These are phyloP conservation scores for Enteromius afrohamiltoni DNA, from an alignment of 2,797 vertebrate genomes.

Conservation along the genomic window DNA sequence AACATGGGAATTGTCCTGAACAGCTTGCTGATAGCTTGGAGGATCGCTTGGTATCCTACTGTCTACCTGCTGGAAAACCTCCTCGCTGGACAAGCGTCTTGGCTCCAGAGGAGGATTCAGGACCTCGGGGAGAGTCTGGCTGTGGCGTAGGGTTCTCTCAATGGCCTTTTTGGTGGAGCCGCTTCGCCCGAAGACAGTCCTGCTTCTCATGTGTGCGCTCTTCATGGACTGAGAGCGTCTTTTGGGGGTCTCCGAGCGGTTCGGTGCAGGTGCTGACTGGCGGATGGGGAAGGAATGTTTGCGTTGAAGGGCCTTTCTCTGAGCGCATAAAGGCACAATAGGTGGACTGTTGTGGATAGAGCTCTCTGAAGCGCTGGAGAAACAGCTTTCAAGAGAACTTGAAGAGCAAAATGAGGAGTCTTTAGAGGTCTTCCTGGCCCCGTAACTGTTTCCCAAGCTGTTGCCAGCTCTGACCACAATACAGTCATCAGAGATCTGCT, in stretches of 20 bases:
- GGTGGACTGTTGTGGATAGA: conserved; percentile 77
- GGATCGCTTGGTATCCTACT: conserved; percentile 73
- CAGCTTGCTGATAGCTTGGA: conserved; percentile 82
- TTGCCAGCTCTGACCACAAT: conserved; percentile 51
- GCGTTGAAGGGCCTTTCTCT: conserved; percentile 62
- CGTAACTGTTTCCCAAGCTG: conserved; percentile 26
- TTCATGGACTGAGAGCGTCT: conserved; percentile 81
- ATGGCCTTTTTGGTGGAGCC: conserved; percentile 57
- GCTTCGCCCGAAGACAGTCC: conserved; percentile 62
- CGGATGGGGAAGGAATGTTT: conserved; percentile 71
- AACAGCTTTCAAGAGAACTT: conserved; percentile 74
- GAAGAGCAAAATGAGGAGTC: conserved; percentile 66
- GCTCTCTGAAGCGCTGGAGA: conserved; percentile 69
- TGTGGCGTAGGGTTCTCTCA: conserved; percentile 60
- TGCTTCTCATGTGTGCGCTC: conserved; percentile 65
- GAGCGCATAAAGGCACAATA: conserved; percentile 67
- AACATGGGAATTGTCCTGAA: conserved; percentile 61
- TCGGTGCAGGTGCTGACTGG: conserved; percentile 57
- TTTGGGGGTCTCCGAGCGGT: conserved; percentile 67
- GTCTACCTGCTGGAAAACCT: conserved; percentile 78
- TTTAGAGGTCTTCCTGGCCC: conserved; percentile 22
- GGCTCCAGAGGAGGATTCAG: conserved; percentile 59
- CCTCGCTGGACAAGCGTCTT: conserved; percentile 68
- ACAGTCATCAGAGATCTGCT: conserved; percentile 68
- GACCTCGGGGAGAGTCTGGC: conserved; percentile 60